Evolutionary conservation across 2,888 invertebrate genomes (phyloP), one percentile per base, ranked within the genome.

Genomic region (Agrotis puta): DNA sequence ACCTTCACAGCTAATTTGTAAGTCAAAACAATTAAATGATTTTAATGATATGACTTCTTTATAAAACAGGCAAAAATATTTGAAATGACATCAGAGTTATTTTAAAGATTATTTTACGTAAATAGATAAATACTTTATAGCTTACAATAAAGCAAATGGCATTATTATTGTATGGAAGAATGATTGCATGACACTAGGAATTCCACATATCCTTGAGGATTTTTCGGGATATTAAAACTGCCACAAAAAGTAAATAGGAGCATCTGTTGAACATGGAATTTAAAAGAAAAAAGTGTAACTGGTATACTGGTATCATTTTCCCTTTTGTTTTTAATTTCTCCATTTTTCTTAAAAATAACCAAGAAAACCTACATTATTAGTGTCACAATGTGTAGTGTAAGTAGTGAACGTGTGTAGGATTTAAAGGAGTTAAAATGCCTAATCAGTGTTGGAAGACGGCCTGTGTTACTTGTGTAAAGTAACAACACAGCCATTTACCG

Each of bases 31-130:
- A 68, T 72, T 68, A 70, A 75, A 59, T 58, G 56, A 24, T 59
- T 62, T 72, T 62, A 64, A 70, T 57, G 53, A 67, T 43, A 54
- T 54, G 7, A 64, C 51, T 53, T 64, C 56, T 24, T 62, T 67
- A 68, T 58, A 72, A 74, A 79, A 72, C 74, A 18, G 51, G 47
- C 22, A 54, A 64, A 56, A 51, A 50, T 20, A 64, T 64, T 48
- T 69, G 70, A 65, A 63, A 77, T 83, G 84, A 83, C 73, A 79
- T 84, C 83, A 82, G 58, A 67, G 53, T 70, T 70, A 82, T 72
- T 74, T 56, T 61, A 54, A 48, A 54, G n/a, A 50, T 61, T 16
- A 14, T 5, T 16, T 56, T 68, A 74, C 59, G 72, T 68, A 58
- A 59, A 20, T 63, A 39, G 39, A 39, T 39, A 39, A 39, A 9